A percentile compares a stretch with the other conserved stretches of the same genome.
phyloP scores from a whole-genome alignment of 2,113 vertebrate genomes.

The Origma solitaria region DNA sequence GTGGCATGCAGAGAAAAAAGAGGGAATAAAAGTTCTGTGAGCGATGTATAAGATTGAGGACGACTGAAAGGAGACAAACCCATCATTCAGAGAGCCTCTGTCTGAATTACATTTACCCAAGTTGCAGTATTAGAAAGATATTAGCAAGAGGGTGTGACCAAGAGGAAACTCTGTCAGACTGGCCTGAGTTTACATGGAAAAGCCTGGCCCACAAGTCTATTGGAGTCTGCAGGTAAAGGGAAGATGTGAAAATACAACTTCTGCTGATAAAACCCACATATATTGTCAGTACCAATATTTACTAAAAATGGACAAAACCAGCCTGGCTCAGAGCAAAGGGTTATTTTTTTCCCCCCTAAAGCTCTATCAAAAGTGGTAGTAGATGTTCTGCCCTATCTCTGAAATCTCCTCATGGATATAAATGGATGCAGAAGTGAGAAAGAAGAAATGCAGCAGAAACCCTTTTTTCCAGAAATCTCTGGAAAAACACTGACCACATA shows the following conservation, averaged over 20 bases:
- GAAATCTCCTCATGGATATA: background rate
- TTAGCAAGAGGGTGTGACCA: background rate
- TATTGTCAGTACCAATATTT: background rate
- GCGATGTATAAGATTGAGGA: background rate
- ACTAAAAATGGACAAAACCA: background rate
- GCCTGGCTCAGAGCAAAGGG: background rate
- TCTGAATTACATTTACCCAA: background rate
- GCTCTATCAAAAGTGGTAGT: background rate
- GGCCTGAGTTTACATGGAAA: background rate
- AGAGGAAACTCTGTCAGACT: background rate
- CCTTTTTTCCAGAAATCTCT: background rate
- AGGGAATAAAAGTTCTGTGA: background rate
- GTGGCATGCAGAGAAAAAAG: background rate
- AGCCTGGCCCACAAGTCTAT: background rate
- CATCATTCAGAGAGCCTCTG: background rate
- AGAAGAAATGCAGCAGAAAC: background rate
- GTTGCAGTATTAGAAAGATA: background rate
- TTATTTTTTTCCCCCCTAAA: rapidly evolving
- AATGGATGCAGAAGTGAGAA: background rate
- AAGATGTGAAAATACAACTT: background rate
- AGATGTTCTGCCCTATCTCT: background rate
- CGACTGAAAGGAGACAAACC: background rate
- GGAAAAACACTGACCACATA: background rate
- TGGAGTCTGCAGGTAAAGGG: background rate
- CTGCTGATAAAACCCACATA: background rate